Evolutionary conservation across 2,888 invertebrate genomes (phyloP), one percentile per base, ranked within the genome.

Genomic region (Netelia virgata): DNA sequence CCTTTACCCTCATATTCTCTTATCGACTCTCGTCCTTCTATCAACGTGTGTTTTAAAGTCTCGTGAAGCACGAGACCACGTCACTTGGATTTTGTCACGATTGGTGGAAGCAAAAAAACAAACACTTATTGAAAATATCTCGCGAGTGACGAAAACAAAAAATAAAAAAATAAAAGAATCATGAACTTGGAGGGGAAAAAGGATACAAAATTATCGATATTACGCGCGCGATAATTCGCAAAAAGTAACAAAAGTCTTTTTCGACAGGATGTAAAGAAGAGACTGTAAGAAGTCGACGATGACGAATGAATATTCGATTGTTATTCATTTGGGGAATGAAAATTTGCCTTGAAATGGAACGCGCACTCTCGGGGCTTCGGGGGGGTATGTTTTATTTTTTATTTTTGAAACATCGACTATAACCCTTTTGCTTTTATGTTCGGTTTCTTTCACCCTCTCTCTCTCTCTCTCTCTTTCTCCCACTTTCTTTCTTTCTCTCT

Each of bases 61-160:
- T 70, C 73, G 28, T 68, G 50, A 57, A 74, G 75, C 57, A 81
- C 69, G 66, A 73, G 55, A 73, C 57, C 75, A 66, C 59, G 70
- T 79, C 75, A 75, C 64, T 59, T 75, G 41, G 23, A 73, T 69
- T 81, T 84, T 84, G 73, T 81, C 69, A 73, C 57, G 73, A 55
- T 74, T 47, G 70, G 53, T 50, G 36, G 20, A 23, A 53, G 11
- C n/a, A 20, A 59, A 47, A n/a, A 18, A 55, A n/a, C 53, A 23
- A 41, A 43, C 23, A 76, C 41, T 43, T 16, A 36, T 23, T 50
- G 75, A 70, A 50, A 75, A 75, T 64, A 47, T 43, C 9, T 16
- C 18, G 36, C 68, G 28, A 11, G 14, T 50, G 14, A 68, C 41
- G 1, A 70, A 47, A 28, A 2, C 18, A 50, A 69, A 77, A 50